Evolutionary conservation across 2,888 invertebrate species (phyloP), one percentile per base, ranked within the genome.

Genomic region (Galeruca laticollis): DNA sequence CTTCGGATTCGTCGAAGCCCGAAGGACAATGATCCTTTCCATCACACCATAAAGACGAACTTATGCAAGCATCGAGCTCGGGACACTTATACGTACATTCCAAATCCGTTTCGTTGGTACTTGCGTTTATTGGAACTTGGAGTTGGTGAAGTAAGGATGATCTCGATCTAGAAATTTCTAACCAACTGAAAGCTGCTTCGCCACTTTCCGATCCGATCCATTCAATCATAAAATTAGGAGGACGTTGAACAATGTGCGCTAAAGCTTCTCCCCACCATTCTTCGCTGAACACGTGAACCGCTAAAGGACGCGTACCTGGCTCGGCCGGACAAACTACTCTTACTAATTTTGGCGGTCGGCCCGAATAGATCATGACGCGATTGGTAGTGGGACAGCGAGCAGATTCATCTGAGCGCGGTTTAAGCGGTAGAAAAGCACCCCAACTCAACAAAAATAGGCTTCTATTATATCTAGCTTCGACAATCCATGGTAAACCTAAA

Each of bases 381-480:
- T 95, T 95, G 77, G 89, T 86, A 15, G 94, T 94, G 66, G 91
- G 90, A 82, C 95, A 95, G 71, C 91, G 88, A 71, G 89, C 88
- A 2, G 90, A 87, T 76, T 91, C 92, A 70, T 89, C 88, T 0
- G 87, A 84, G 6, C 89, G 85, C 2, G 90, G 89, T 77, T 90
- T 90, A 18, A 90, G 85, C 0, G 91, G 89, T 75, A 94, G 82
- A 80, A 93, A 91, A 75, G 91, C 91, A 56, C 95, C 95, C 94
- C 94, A 94, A 52, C 94, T 93, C 75, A 94, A 88, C 69, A 95
- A 87, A 83, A 94, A 95, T 68, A 95, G 88, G 49, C 94, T 94
- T 60, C 93, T 90, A 82, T 94, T 94, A 73, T 92, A 90, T 72
- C 93, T 89, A 1, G 94, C 93, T 82, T 92, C 92, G 66, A 95